Base-by-base conservation (phyloP, 2,888 invertebrate species). In the Folsomia candida region DNA sequence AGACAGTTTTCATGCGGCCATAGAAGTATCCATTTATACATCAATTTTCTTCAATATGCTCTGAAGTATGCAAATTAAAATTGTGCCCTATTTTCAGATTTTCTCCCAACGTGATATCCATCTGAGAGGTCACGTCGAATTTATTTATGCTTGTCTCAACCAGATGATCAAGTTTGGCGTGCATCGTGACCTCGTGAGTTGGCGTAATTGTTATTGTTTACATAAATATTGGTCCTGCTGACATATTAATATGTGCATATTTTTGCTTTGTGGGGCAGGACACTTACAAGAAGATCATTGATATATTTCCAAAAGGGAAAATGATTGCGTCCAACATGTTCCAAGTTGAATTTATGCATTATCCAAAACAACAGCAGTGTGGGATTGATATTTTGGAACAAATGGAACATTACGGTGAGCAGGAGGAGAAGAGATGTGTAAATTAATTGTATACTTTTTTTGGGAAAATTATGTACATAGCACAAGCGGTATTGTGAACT, bases 361-460 rank as follows among this genome's bases (percentile, higher is more conserved):
- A 92, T 85, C 96, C 97, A 0, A 93, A 93, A 82, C 98, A 99
- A 81, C 98, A 99, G 81, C 91, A 94, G 75, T 94, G 94, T 83
- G 91, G 91, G 51, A 88, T 96, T n/a, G 92, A 92, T 82, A 82
- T 99, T 66, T 84, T 97, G 27, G 91, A 93, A 80, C 91, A 95
- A 86, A 99, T 99, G 98, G 97, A 98, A 86, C 88, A 91, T 78
- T 89, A 93, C 83, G 91, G 93, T 91, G 84, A 81, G 80, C 4
- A 9, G 37, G 14, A 37, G 37, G 76, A 22, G 2, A n/a, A 14
- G 22, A 57, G 9, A 57, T 54, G 18, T 14, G 18, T n/a, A 47
- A 47, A n/a, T n/a, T n/a, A n/a, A n/a, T n/a, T n/a, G n/a, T n/a
- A n/a, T n/a, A n/a, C n/a, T n/a, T n/a, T n/a, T n/a, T n/a, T n/a